Base-by-base conservation (phyloP, 2,888 invertebrate genomes). In the Sussaba pulchella region DNA sequence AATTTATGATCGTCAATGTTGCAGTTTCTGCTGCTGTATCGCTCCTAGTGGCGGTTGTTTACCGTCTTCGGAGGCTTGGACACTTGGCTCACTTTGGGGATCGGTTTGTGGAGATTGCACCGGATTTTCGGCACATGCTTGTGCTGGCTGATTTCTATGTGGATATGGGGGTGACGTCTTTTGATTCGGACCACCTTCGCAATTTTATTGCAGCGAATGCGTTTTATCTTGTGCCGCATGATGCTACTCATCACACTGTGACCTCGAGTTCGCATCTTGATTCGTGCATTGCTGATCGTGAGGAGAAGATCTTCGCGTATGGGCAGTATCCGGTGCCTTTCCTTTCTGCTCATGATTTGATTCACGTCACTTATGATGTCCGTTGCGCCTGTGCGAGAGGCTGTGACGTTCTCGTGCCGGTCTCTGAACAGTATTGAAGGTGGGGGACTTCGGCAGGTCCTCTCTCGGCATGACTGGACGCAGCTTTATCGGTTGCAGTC, bases 251-350 rank as follows among this genome's bases (percentile, higher is more conserved):
- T n/a, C 54, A 54, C 31, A 54, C 54, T 0, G 54, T 31, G 8
- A 54, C 54, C 3, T 26, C 54, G 14, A 54, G 54, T n/a, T 31
- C 54, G 14, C 17, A 19, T 1, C 19, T 47, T 1, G 54, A 54
- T 4, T 6, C 31, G n/a, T 54, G 54, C 1, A n/a, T 54, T 6
- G 54, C n/a, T 1, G 54, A 5, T 6, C 2, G 31, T 1, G n/a
- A 12, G 1, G 8, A 12, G 14, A 31, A 5, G 26, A 26, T 54
- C 0, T 4, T n/a, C 4, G 6, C n/a, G 0, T 12, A 1, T 2
- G 26, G 54, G 10, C 54, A 54, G n/a, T 14, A 54, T 12, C 54
- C 54, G 4, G 31, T 54, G n/a, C 54, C 54, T 0, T 54, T 54
- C n/a, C 26, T 54, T 2, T 54, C 52, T 1, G 24, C 24, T 9